Percentiles rank a stretch among this genome's conserved stretches.
These are phyloP conservation scores for Actenoides lindsayi DNA, from an alignment of 2,113 vertebrate species.

Conservation along the genomic window DNA sequence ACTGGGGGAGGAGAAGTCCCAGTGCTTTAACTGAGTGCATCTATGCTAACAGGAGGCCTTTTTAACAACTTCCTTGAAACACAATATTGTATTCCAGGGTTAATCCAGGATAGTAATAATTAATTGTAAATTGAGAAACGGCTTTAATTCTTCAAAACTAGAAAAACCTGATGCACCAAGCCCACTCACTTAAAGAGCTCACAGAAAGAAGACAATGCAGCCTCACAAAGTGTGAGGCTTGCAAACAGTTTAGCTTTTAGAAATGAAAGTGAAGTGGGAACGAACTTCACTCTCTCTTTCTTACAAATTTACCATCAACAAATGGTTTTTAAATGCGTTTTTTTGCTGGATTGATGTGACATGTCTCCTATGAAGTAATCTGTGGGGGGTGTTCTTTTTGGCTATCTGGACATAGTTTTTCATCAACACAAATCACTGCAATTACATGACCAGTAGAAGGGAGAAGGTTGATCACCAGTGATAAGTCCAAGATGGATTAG, in stretches of 20 bases:
- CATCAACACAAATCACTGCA: slow-evolving; percentile 87
- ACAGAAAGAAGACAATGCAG: slow-evolving; percentile 63
- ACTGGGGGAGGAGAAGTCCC: not conserved
- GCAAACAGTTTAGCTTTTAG: slow-evolving; percentile 26
- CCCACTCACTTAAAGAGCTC: slow-evolving; percentile 67
- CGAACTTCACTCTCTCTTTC: slow-evolving; percentile 18
- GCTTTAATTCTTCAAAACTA: slow-evolving; percentile 82
- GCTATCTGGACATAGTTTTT: slow-evolving; percentile 83
- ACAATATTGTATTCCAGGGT: slow-evolving; percentile 71
- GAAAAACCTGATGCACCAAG: slow-evolving; percentile 80
- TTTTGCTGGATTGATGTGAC: not conserved
- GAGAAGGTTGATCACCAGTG: slow-evolving; percentile 64
- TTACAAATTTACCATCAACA: not conserved
- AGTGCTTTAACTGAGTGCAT: slow-evolving; percentile 8
- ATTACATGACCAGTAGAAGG: slow-evolving; percentile 78
- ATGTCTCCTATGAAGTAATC: slow-evolving; percentile 68
- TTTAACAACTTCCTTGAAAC: slow-evolving; percentile 72
- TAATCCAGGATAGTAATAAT: slow-evolving; percentile 82
- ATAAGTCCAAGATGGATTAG: slow-evolving; percentile 75
- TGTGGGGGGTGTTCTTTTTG: slow-evolving; percentile 75
- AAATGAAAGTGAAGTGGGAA: slow-evolving; percentile 31
- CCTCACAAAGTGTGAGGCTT: slow-evolving; percentile 40
- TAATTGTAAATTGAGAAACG: slow-evolving; percentile 90
- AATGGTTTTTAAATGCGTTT: slow-evolving; percentile 18
- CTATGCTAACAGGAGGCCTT: slow-evolving; percentile 41